Conservation (phyloP, 2,113 vertebrate species). For the Dicrurus megarhynchus region DNA sequence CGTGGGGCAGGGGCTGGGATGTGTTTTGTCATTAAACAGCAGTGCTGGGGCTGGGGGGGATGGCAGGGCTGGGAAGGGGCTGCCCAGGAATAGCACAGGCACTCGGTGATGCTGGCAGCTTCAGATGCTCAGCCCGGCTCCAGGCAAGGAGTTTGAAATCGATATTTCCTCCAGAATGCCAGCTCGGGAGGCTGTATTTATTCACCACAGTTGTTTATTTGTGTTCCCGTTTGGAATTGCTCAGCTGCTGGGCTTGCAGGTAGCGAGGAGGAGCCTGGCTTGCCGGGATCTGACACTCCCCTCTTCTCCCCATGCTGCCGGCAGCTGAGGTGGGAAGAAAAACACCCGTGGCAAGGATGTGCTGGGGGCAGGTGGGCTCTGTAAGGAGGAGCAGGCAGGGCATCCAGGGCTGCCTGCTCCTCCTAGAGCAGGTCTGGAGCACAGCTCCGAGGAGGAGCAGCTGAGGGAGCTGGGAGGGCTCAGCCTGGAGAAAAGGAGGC, state of each 20-base stretch:
- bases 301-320: background rate
- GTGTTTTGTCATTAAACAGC: background rate
- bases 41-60: background rate
- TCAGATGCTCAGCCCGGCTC: fast-evolving
- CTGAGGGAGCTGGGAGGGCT: background rate
- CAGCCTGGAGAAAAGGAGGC: background rate
- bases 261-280: background rate
- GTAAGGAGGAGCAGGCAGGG: background rate
- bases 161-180: fast-evolving
- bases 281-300: background rate
- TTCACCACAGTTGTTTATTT: background rate
- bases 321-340: background rate
- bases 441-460: background rate
- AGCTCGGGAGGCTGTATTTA: background rate
- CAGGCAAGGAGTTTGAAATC: background rate
- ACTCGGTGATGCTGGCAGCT: background rate
- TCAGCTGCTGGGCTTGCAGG: background rate
- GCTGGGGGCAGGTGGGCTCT: background rate
- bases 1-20: background rate
- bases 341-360: background rate
- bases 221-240: background rate
- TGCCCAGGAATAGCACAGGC: fast-evolving
- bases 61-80: background rate
- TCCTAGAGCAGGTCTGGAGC: background rate
- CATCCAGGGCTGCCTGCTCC: background rate